Conservation (phyloP, 2,113 vertebrate species). For the Neotoma lepida region DNA sequence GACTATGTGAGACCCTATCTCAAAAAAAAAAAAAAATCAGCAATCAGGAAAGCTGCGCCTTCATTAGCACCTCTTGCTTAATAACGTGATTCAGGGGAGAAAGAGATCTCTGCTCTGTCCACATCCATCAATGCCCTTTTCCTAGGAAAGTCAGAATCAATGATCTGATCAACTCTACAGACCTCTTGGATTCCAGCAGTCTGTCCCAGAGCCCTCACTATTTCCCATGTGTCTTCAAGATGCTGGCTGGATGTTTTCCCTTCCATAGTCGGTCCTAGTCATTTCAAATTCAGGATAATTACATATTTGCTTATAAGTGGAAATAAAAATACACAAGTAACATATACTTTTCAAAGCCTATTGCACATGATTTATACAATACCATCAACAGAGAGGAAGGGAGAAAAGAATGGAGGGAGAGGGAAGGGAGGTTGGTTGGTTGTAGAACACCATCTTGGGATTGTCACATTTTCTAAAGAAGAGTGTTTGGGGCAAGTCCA, state of each 20-base stretch:
- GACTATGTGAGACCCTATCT: not conserved
- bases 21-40: not conserved
- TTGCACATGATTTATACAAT: not conserved
- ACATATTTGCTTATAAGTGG: slow-evolving; percentile 72
- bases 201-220: not conserved
- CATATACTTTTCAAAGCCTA: slow-evolving; percentile 48
- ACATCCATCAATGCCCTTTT: not conserved
- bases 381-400: not conserved
- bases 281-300: slow-evolving; percentile 69
- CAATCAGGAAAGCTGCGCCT: not conserved
- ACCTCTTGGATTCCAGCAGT: not conserved
- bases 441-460: not conserved
- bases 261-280: not conserved
- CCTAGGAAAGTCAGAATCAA: not conserved
- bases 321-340: slow-evolving; percentile 73
- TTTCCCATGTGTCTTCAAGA: not conserved
- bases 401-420: not conserved
- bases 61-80: not conserved
- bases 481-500: not conserved
- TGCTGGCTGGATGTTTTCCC: slow-evolving; percentile 4
- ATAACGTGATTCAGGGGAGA: not conserved
- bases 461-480: slow-evolving; percentile 36
- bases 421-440: not conserved
- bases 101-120: not conserved
- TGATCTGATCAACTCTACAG: not conserved